These are phyloP conservation scores for Ophioninae sp. DNA, from an alignment of 2,888 invertebrate genomes.

Conservation along the genomic window DNA sequence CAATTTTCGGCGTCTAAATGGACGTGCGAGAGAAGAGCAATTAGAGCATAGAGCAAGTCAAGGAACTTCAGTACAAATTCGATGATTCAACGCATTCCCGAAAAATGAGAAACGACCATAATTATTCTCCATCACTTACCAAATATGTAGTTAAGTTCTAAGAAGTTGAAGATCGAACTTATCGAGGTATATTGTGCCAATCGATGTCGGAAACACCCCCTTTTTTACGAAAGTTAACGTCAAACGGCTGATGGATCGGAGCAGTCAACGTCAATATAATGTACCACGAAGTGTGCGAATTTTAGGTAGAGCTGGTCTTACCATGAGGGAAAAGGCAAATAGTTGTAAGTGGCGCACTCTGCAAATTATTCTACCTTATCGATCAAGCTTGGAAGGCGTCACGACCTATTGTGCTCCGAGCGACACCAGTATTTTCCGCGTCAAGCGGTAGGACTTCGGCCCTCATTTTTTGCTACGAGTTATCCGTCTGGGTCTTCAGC, in stretches of 20 bases:
- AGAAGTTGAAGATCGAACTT: conserved; percentile 22
- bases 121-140: conserved; percentile 29
- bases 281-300: conserved; percentile 21
- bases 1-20: neutral
- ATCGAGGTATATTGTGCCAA: conserved; percentile 22
- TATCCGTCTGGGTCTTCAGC: neutral
- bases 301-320: neutral
- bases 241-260: conserved; percentile 64
- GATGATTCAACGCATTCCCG: neutral
- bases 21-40: neutral
- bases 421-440: no score
- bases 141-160: conserved; percentile 14
- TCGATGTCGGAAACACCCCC: conserved; percentile 60
- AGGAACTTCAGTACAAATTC: neutral
- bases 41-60: neutral
- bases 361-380: neutral
- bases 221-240: conserved; percentile 45
- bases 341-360: neutral
- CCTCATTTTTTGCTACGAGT: neutral
- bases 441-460: no score
- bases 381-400: no score
- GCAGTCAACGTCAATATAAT: conserved; percentile 70
- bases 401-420: no score
- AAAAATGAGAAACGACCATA: neutral
- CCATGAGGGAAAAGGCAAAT: neutral